Evolutionary conservation across 2,888 invertebrate genomes (phyloP).

Genomic region (Agonopterix subpropinquella): DNA sequence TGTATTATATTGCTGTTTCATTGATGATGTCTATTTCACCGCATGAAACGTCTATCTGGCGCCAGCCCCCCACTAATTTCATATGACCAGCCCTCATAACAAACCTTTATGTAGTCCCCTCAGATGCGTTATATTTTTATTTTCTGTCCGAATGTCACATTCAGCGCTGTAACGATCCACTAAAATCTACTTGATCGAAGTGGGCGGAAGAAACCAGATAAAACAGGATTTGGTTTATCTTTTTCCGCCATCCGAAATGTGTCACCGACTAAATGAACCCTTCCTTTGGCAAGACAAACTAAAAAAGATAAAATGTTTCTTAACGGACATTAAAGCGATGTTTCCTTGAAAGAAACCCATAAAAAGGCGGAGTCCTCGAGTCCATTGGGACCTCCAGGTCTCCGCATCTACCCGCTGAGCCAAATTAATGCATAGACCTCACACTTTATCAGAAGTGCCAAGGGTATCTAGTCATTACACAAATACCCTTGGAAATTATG

Average conservation of each 20-base stretch:
- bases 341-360: conserved; percentile 54
- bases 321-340: conserved; percentile 66
- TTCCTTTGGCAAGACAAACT: conserved; percentile 59
- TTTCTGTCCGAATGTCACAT: conserved; percentile 33
- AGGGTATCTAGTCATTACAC: neutral
- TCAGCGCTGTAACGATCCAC: conserved; percentile 13
- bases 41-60: conserved; percentile 37
- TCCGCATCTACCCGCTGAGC: conserved; percentile 34
- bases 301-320: conserved; percentile 70
- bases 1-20: conserved; percentile 15
- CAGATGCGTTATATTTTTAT: conserved; percentile 39
- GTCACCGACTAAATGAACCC: conserved; percentile 65
- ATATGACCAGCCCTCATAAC: conserved; percentile 35
- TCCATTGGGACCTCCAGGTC: conserved; percentile 41
- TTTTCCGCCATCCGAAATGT: conserved; percentile 56
- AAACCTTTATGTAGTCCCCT: conserved; percentile 32
- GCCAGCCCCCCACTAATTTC: conserved; percentile 47
- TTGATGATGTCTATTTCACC: conserved; percentile 26
- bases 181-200: conserved; percentile 26
- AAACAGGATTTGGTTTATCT: conserved; percentile 52
- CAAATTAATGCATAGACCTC: conserved; percentile 56
- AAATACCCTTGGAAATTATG: too few relatives aligned
- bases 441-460: conserved; percentile 15
- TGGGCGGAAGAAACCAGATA: conserved; percentile 48
- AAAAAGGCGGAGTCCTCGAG: conserved; percentile 50